Evolutionary conservation across 2,797 vertebrate species (phyloP).

Genomic region (Myotis vivesi): DNA sequence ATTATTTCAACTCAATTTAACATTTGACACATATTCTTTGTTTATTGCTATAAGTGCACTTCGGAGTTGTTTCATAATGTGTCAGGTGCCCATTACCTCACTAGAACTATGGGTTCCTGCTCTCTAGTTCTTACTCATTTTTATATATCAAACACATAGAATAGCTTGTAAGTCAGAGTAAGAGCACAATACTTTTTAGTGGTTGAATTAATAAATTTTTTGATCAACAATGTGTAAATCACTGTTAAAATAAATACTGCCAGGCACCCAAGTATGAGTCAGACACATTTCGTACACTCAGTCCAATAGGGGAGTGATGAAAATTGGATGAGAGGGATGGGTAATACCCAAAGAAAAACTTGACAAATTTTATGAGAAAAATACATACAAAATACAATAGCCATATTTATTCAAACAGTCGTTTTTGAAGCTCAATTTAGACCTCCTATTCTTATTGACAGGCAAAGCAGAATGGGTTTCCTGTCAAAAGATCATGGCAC

Average conservation of each 20-base stretch:
- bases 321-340: not conserved
- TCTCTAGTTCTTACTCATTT: not conserved
- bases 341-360: not conserved
- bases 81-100: not conserved
- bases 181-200: not conserved
- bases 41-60: not conserved
- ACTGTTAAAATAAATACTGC: not conserved
- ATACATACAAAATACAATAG: not conserved
- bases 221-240: not conserved
- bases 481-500: not conserved
- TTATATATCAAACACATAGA: not conserved
- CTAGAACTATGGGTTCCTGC: not conserved
- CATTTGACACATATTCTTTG: conserved; percentile 1
- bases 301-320: not conserved
- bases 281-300: not conserved
- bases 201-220: not conserved
- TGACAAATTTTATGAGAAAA: not conserved
- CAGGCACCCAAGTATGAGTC: not conserved
- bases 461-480: not conserved
- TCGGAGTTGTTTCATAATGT: not conserved
- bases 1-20: conserved; percentile 49
- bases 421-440: not conserved
- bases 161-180: not conserved
- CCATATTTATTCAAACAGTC: not conserved
- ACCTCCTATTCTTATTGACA: not conserved